These are phyloP conservation scores for Octonoba sinensis DNA, from an alignment of 2,888 invertebrate genomes.

Conservation along the genomic window DNA sequence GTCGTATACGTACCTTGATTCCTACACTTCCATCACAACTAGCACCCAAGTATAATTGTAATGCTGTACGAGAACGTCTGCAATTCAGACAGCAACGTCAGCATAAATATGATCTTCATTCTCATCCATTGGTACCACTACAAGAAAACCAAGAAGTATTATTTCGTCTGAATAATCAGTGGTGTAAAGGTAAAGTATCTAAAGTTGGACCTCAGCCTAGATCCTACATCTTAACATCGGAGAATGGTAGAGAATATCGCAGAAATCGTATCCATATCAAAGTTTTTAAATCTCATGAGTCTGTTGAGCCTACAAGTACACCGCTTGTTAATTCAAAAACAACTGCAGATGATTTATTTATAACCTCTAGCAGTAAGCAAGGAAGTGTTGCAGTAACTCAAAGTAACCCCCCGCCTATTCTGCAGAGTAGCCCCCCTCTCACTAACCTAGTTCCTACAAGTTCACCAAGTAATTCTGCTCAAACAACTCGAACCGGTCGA, in stretches of 20 bases:
- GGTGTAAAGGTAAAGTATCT: background rate
- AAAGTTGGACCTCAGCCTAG: background rate
- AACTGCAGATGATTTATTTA: too few relatives aligned
- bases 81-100: background rate
- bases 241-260: background rate
- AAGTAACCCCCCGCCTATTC: too few relatives aligned
- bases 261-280: background rate
- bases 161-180: background rate
- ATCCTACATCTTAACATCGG: background rate
- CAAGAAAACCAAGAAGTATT: background rate
- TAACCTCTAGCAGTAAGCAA: too few relatives aligned
- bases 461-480: too few relatives aligned
- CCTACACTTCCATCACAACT: background rate
- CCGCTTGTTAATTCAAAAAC: too few relatives aligned
- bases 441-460: too few relatives aligned
- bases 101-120: constrained; percentile 7
- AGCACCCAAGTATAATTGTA: background rate
- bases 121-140: background rate
- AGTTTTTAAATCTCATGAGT: background rate
- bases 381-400: too few relatives aligned
- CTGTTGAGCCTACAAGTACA: too few relatives aligned
- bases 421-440: too few relatives aligned
- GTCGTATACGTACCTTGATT: background rate
- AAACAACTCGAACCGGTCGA: too few relatives aligned
- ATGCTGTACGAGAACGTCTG: background rate